phyloP scores from a whole-genome alignment of 2,888 invertebrate genomes.

The Drosophila algonquin region DNA sequence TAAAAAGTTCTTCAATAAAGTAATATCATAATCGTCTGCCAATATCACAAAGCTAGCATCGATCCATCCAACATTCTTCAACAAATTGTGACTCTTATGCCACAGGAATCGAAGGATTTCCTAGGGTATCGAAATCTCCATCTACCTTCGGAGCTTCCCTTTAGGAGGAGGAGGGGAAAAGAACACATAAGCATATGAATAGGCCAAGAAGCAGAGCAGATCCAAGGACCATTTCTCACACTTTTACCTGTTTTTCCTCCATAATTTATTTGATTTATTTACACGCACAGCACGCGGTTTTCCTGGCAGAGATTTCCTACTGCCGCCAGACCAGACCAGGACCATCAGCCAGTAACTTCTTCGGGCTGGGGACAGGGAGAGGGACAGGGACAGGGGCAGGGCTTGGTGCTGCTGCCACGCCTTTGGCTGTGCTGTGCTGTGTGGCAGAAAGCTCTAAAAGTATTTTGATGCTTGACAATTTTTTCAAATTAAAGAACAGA shows the following conservation, averaged over 20 bases:
- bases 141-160: not conserved
- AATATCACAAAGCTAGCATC: too few relatives aligned
- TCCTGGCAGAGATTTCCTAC: conserved; percentile 25
- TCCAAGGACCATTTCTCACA: conserved; percentile 58
- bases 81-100: not conserved
- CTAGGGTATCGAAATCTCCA: not conserved
- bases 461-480: conserved; percentile 79
- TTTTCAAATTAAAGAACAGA: conserved; percentile 71
- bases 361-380: too few relatives aligned
- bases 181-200: conserved; percentile 58
- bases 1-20: too few relatives aligned
- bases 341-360: conserved; percentile 18
- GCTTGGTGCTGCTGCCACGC: too few relatives aligned
- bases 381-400: too few relatives aligned
- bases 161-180: not conserved
- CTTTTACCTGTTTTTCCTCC: conserved; percentile 52
- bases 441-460: conserved; percentile 63
- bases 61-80: too few relatives aligned
- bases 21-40: too few relatives aligned
- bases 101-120: not conserved
- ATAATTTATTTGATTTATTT: conserved; percentile 79
- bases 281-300: conserved; percentile 68
- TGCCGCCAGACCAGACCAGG: not conserved
- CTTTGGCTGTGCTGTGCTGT: conserved; percentile 27
- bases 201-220: conserved; percentile 47